Evolutionary conservation across 2,888 invertebrate genomes (phyloP).

Genomic region (Periphyllus acericola): DNA sequence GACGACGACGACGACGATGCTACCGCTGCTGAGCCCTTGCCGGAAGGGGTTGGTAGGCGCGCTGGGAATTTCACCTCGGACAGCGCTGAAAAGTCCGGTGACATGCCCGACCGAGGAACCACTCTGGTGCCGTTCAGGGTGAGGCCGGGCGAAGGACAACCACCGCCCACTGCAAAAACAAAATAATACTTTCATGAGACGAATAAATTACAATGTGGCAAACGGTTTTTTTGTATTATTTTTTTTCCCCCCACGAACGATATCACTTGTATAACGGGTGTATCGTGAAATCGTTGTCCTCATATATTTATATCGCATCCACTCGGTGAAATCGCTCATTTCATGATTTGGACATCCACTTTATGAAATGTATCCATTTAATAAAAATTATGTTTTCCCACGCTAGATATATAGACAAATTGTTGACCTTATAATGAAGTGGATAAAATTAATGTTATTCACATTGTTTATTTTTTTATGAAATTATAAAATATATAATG

Average conservation of each 20-base stretch:
- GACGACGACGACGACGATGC: constrained; percentile 72
- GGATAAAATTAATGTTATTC: no score
- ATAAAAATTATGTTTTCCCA: no score
- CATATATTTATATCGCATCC: no score
- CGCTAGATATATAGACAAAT: no score
- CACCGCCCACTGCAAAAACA: constrained; percentile 56
- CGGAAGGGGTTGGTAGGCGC: constrained; percentile 74
- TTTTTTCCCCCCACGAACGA: neutral
- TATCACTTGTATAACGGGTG: no score
- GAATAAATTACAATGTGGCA: neutral
- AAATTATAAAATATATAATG: no score
- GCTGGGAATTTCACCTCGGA: constrained; percentile 79
- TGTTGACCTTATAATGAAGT: no score
- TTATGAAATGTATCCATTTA: no score
- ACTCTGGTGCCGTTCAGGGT: constrained; percentile 69
- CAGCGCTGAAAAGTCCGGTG: constrained; percentile 68
- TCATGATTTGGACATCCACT: no score
- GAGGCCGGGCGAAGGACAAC: constrained; percentile 68
- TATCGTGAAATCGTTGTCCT: no score
- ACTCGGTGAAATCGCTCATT: no score
- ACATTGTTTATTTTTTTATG: no score
- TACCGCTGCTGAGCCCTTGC: constrained; percentile 66
- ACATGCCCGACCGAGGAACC: constrained; percentile 65
- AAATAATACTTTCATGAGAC: neutral
- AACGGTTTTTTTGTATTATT: neutral